Percentiles rank a stretch among this genome's conserved stretches.
Conservation (phyloP, 2,113 vertebrate species). For the Manacus vitellinus region DNA sequence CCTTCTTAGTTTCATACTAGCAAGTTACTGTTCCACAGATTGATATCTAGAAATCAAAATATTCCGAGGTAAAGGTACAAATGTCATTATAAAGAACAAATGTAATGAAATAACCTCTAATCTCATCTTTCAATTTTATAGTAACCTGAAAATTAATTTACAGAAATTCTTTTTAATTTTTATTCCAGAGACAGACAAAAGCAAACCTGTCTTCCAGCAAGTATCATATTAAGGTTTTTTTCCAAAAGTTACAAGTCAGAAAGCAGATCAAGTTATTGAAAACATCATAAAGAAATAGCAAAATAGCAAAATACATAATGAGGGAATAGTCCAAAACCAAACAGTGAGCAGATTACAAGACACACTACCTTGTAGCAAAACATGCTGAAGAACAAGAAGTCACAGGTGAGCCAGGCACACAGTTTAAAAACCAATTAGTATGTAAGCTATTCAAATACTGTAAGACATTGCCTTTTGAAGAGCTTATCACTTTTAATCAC, state of each 20-base stretch:
- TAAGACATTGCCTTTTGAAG: constrained; percentile 64
- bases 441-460: constrained; percentile 64
- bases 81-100: background rate
- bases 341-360: background rate
- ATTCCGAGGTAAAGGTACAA: background rate
- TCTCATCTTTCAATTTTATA: background rate
- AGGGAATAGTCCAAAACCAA: background rate
- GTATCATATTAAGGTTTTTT: background rate
- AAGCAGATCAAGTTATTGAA: background rate
- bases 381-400: constrained; percentile 62
- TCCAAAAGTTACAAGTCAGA: background rate
- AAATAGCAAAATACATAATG: background rate
- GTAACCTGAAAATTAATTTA: background rate
- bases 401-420: constrained; percentile 57
- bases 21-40: background rate
- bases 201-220: background rate
- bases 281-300: background rate
- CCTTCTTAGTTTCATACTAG: background rate
- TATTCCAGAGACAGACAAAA: background rate
- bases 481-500: constrained; percentile 72
- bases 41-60: background rate
- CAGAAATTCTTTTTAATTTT: background rate
- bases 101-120: background rate
- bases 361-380: constrained; percentile 74
- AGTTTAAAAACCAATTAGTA: constrained; percentile 63